Percentiles rank a stretch among this genome's conserved stretches.
phyloP scores from a whole-genome alignment of 2,888 invertebrate species.

The Drymonia ruficornis region DNA sequence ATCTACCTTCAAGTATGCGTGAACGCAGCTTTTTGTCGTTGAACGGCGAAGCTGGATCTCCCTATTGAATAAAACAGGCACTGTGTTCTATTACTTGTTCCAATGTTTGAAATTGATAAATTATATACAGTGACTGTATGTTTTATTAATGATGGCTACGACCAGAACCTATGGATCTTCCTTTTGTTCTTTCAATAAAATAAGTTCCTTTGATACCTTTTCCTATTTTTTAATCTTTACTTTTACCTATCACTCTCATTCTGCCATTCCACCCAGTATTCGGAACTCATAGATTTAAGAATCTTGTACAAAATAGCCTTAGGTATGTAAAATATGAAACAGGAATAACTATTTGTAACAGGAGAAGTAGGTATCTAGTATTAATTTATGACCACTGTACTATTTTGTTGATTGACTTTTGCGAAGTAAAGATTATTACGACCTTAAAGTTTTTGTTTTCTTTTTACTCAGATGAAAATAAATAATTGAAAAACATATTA shows the following conservation, averaged over 20 bases:
- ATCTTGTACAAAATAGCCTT: conserved; percentile 46
- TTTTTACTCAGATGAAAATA: conserved; percentile 21
- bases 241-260: conserved; percentile 10
- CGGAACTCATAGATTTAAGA: conserved; percentile 26
- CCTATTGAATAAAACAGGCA: conserved; percentile 40
- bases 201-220: conserved; percentile 7
- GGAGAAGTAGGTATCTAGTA: conserved; percentile 32
- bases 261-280: conserved; percentile 18
- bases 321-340: conserved; percentile 41
- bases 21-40: conserved; percentile 33
- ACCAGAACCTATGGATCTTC: background rate
- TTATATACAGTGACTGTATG: too few relatives aligned
- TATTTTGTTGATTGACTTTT: conserved; percentile 63
- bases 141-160: background rate
- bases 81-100: conserved; percentile 26
- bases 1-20: conserved; percentile 35
- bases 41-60: conserved; percentile 24
- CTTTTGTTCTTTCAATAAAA: background rate
- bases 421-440: conserved; percentile 60
- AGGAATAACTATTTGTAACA: conserved; percentile 33
- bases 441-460: conserved; percentile 32
- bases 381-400: conserved; percentile 58
- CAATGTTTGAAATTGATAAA: background rate
- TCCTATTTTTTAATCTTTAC: background rate
- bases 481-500: conserved; percentile 4